Base-by-base conservation (phyloP, 2,888 invertebrate species). In the Caenorhabditis drosophilae region DNA sequence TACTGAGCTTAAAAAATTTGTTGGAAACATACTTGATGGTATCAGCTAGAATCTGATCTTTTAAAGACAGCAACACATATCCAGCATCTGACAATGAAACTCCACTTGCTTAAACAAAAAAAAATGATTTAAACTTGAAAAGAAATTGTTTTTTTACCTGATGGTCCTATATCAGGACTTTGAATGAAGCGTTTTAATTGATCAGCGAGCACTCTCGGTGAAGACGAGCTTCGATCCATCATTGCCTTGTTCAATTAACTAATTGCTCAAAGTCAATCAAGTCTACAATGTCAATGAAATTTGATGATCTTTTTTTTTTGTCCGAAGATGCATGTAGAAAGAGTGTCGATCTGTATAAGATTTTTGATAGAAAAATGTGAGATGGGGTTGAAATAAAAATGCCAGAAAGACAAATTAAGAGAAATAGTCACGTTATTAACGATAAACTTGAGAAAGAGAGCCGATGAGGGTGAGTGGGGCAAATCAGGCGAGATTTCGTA, bases 11-110 rank as follows among this genome's bases (percentile, higher is more conserved):
- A n/a, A n/a, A n/a, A n/a, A n/a, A n/a, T n/a, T n/a, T 12, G 31
- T 12, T 31, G 12, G 12, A 16, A 44, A 52, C 49, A 38, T 23
- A 78, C 78, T 76, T 75, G 16, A 67, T 69, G 16, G 73, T 70
- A 18, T 66, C 67, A 1, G 66, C 59, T 15, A 79, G 58, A 2
- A 79, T 67, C 44, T 77, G 77, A 48, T 78, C 79, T 47, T 79
- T 79, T 22, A 78, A 52, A 1, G 75, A 63, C 15, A 78, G 61
- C 1, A 79, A 46, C 1, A 76, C 61, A 44, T 78, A 76, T 16
- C 78, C 77, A 47, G 73, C 73, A 64, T 79, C 79, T 2, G 79
- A 76, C 3, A 79, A 54, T 3, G 71, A 71, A 34, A 64, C 55
- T 27, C 68, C 71, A 45, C 61, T 66, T 26, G 63, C 70, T 71